Conservation (phyloP, 2,797 vertebrate species). For the Rhincodon typus region DNA sequence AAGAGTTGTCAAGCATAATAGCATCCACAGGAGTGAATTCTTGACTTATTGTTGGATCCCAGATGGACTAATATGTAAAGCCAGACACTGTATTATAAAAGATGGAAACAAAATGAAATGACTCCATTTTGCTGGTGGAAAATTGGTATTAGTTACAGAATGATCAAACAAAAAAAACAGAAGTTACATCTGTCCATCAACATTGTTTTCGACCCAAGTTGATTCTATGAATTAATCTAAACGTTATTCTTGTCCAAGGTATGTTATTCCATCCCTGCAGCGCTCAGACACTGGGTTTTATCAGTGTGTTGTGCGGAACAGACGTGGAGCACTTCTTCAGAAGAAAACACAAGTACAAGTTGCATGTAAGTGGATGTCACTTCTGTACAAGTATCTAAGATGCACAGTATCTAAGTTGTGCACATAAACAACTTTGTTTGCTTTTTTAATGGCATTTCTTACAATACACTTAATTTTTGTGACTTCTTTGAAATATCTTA, state of each 20-base stretch:
- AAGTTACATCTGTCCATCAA: not conserved
- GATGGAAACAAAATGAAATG: not conserved
- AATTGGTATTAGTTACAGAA: not conserved
- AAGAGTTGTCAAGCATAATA: not conserved
- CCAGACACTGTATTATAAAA: not conserved
- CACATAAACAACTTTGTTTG: too few species aligned
- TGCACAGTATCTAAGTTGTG: not conserved
- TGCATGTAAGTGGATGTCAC: constrained; percentile 74
- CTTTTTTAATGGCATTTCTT: too few species aligned
- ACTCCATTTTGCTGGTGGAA: not conserved
- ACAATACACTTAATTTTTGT: too few species aligned
- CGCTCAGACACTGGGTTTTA: constrained; percentile 74
- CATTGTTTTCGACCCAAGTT: not conserved
- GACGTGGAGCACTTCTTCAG: constrained; percentile 82
- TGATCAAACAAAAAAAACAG: too few species aligned
- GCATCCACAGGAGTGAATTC: not conserved
- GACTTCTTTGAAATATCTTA: not conserved
- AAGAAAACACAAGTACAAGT: constrained; percentile 78
- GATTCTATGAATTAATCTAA: constrained; percentile 14
- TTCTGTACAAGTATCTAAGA: not conserved
- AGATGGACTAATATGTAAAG: not conserved
- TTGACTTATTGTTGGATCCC: not conserved
- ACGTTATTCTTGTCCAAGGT: constrained; percentile 55
- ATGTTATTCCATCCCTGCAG: constrained; percentile 65
- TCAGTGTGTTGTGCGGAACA: constrained; percentile 82